A percentile compares a stretch with the other conserved stretches of the same genome.
These are phyloP conservation scores for Pygocentrus nattereri DNA, from an alignment of 2,797 vertebrate species.

Conservation along the genomic window DNA sequence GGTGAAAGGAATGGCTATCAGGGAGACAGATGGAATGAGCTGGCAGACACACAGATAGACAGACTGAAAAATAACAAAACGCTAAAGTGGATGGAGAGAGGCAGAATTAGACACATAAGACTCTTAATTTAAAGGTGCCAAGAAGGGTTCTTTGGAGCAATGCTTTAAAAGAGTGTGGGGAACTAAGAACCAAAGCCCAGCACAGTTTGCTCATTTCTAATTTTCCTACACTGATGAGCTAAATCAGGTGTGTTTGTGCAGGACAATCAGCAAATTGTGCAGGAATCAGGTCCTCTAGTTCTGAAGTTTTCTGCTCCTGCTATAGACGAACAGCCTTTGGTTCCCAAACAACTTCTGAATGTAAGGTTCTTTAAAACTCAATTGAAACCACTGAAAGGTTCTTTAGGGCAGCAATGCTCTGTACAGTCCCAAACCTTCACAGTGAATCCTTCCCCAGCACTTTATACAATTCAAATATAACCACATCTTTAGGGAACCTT, in stretches of 20 bases:
- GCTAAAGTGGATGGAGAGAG: not conserved
- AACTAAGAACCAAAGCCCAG: too few species aligned
- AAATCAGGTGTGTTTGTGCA: too few species aligned
- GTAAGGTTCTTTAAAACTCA: not conserved
- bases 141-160: not conserved
- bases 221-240: too few species aligned
- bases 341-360: not conserved
- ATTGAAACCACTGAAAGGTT: not conserved
- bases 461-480: too few species aligned
- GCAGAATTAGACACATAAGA: not conserved
- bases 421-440: too few species aligned
- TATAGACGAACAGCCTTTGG: not conserved
- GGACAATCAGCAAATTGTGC: too few species aligned
- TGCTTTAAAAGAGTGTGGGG: not conserved
- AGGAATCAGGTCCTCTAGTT: too few species aligned
- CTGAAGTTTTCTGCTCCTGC: too few species aligned
- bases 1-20: constrained; percentile 34
- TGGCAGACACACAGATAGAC: not conserved
- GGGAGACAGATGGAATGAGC: constrained; percentile 20
- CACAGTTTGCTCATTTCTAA: too few species aligned
- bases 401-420: not conserved
- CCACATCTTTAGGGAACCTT: too few species aligned
- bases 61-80: not conserved
- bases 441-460: too few species aligned
- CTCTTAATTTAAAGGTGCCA: not conserved